These are phyloP conservation scores for Lanius collurio DNA, from an alignment of 2,113 vertebrate species.

Conservation along the genomic window DNA sequence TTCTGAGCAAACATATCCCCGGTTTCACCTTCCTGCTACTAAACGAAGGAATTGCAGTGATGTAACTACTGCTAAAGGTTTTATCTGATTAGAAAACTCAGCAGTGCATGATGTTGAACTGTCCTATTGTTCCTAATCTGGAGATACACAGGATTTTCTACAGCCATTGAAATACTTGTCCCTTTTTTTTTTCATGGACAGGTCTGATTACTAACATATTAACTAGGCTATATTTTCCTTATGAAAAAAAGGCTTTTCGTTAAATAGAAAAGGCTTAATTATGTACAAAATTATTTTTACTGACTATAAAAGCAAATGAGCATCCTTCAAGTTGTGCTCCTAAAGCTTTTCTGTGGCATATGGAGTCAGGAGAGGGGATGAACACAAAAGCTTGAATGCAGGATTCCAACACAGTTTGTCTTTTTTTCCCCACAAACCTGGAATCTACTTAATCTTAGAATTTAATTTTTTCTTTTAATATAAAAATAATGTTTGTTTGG, in stretches of 20 bases:
- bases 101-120: background rate
- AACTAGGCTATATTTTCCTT: background rate
- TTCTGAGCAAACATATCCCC: background rate
- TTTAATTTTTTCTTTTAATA: background rate
- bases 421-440: background rate
- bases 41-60: background rate
- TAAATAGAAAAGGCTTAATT: background rate
- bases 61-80: background rate
- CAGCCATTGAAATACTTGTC: background rate
- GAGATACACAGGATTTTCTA: background rate
- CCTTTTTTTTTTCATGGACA: background rate
- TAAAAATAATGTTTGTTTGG: background rate
- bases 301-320: background rate
- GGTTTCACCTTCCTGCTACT: background rate
- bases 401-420: background rate
- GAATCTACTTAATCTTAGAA: background rate
- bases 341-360: background rate
- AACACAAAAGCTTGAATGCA: background rate
- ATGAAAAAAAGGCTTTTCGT: background rate
- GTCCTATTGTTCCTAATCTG: background rate
- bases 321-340: background rate
- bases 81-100: background rate
- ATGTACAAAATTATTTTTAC: background rate
- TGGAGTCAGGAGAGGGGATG: no score
- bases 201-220: background rate